phyloP scores from a whole-genome alignment of 1,140 invertebrate genomes.

The Sinonovacula constricta region DNA sequence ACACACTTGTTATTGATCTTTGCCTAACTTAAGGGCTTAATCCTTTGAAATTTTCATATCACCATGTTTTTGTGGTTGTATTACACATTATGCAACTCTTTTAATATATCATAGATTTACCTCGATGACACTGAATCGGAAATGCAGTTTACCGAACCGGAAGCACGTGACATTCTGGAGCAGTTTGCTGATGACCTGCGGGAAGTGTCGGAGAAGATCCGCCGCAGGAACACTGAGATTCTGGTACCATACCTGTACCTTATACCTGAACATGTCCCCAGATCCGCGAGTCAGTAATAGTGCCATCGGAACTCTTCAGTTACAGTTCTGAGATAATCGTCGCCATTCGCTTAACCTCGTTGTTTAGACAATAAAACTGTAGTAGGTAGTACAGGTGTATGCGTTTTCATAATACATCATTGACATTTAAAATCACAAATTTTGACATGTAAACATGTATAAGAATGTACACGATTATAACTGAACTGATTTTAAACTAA shows the following conservation, averaged over 20 bases:
- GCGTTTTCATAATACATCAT: no score
- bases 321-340: no score
- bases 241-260: conserved; percentile 38
- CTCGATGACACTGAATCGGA: conserved; percentile 31
- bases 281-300: conserved; percentile 27
- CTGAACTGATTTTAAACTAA: no score
- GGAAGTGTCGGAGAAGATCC: conserved; percentile 20
- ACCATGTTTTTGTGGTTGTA: neutral
- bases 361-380: no score
- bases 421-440: no score
- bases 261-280: conserved; percentile 34
- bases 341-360: no score
- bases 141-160: conserved; percentile 35
- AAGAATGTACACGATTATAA: no score
- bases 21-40: no score
- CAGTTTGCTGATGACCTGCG: conserved; percentile 31
- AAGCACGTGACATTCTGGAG: conserved; percentile 28
- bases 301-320: no score
- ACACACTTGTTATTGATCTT: neutral
- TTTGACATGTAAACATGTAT: no score
- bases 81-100: neutral
- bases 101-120: conserved; percentile 15
- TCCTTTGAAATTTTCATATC: no score
- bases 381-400: no score
- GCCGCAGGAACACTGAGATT: conserved; percentile 22